These are phyloP conservation scores for Cirrhinus mrigala DNA, from an alignment of 2,797 vertebrate genomes.

Conservation along the genomic window DNA sequence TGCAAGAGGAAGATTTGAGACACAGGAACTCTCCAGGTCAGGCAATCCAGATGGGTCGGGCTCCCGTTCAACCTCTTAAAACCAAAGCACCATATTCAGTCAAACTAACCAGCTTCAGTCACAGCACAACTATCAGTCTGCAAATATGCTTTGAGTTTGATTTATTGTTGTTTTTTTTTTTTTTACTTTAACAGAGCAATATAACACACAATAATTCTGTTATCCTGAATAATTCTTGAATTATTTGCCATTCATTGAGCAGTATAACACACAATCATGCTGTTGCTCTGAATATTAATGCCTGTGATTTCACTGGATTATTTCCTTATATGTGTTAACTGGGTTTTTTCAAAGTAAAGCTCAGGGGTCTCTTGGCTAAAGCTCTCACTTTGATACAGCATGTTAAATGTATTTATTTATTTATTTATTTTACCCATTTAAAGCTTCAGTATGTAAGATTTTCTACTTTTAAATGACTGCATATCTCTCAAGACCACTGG, in stretches of 20 bases:
- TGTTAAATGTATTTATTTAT: background rate
- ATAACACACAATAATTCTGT: too few species aligned
- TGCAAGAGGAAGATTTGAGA: conserved; percentile 86
- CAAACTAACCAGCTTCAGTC: conserved; percentile 28
- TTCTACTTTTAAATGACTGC: background rate
- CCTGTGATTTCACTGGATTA: background rate
- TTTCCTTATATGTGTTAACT: background rate
- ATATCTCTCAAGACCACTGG: background rate
- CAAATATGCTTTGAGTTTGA: conserved; percentile 44
- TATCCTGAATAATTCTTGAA: background rate
- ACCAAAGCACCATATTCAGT: conserved; percentile 35
- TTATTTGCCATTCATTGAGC: background rate
- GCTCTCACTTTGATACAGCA: background rate
- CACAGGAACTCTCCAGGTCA: conserved; percentile 85
- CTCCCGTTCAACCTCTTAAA: conserved; percentile 53
- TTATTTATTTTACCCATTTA: background rate
- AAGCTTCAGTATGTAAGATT: background rate
- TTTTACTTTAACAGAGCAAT: background rate
- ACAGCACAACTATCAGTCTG: conserved; percentile 36
- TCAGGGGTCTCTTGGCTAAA: background rate
- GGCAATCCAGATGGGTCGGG: conserved; percentile 61
- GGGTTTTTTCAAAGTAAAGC: background rate
- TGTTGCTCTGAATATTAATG: background rate
- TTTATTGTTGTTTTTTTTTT: conserved; percentile 1
- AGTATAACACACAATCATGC: background rate